Conservation (phyloP, 2,113 vertebrate genomes). For the Cyanoderma ruficeps region DNA sequence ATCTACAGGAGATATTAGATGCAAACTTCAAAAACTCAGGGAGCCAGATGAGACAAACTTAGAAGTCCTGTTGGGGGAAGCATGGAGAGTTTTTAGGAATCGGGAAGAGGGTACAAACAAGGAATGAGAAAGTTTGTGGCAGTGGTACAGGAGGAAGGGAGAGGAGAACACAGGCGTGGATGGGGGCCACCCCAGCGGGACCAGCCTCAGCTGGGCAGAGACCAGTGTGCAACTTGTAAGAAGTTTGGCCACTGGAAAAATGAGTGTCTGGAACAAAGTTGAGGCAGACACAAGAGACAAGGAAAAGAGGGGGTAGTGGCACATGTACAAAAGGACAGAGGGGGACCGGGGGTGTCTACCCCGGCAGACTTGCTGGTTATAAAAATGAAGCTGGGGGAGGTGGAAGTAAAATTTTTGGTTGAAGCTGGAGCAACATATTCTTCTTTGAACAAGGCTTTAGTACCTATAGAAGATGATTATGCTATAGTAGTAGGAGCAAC, state of each 20-base stretch:
- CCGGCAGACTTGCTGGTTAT: no score
- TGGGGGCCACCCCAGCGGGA: neutral
- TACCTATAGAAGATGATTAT: no score
- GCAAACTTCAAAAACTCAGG: neutral
- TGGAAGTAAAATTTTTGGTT: neutral
- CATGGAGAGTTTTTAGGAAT: no score
- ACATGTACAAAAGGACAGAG: neutral
- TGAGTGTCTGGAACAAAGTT: neutral
- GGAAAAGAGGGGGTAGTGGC: neutral
- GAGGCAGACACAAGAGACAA: neutral
- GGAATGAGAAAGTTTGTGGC: neutral
- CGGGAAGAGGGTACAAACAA: neutral
- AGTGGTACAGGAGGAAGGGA: neutral
- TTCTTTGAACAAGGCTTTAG: neutral
- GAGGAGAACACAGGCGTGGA: no score
- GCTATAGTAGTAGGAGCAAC: no score
- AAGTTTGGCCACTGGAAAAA: neutral
- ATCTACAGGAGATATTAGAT: neutral
- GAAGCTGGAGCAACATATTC: neutral
- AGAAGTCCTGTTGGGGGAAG: neutral
- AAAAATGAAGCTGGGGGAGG: neutral
- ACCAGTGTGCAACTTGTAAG: neutral
- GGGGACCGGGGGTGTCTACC: no score
- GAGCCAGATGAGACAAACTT: neutral
- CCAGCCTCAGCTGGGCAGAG: neutral